Base-by-base conservation (phyloP, 2,888 invertebrate genomes). In the Microctonus aethiopoides region DNA sequence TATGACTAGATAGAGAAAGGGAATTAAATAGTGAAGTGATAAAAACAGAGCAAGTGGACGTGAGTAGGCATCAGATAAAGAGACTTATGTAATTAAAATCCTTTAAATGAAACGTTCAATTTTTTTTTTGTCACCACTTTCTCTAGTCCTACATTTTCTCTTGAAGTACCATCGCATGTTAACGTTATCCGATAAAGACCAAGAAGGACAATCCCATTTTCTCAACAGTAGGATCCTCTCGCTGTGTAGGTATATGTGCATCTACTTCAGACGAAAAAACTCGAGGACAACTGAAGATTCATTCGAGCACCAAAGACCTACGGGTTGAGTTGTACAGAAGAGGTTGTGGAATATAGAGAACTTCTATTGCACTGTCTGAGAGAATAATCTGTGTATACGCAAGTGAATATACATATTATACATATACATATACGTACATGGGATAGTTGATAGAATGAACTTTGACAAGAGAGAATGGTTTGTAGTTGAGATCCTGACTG, bases 21-120 rank as follows among this genome's bases (percentile, higher is more conserved):
- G 39, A 39, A 39, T 39, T 39, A 39, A 39, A 39, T 39, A 39
- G 56, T 16, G 9, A 16, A 22, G 36, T 13, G 60, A 36, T 34
- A n/a, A 16, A 57, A 66, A 57, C 57, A 36, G 29, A 34, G 54
- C 36, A 54, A 62, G 46, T 57, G 22, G 63, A 36, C 41, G 51
- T n/a, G 51, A 68, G 65, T 65, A 39, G 22, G 22, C 34, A 62
- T 32, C 62, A 56, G 63, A 63, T 34, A 60, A 59, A 34, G 54
- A 64, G 66, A 71, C 68, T 72, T 68, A 74, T 76, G 78, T 78
- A 81, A 81, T 79, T 81, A 81, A 82, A 80, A 78, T 71, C 75
- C 72, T 77, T 80, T 80, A 81, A 83, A 83, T 83, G 81, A 81
- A 82, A 81, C 80, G 76, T 79, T 76, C 74, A 76, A 71, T 75